Evolutionary conservation across 2,797 vertebrate genomes (phyloP), one percentile per base, ranked within the genome.

Genomic region (Eospalax fontanierii): DNA sequence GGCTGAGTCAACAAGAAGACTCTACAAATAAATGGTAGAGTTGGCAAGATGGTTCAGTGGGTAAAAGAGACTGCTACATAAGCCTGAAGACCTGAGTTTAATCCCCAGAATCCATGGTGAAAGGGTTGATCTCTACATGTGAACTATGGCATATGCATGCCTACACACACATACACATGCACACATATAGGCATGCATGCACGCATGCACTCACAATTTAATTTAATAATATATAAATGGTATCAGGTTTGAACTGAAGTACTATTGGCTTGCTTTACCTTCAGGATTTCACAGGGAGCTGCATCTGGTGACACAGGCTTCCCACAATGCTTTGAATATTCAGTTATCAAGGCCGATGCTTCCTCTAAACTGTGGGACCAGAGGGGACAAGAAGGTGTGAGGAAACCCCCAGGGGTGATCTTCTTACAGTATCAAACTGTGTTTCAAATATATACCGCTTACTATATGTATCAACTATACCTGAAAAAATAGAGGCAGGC

Each of bases 321-420:
- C 19, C 98, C 98, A 95, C 93, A 95, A 81, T 96, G 98, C 87
- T 98, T 98, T 87, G 98, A 96, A 96, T 98, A 99, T 35, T 99
- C 99, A 6, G 57, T 90, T 89, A 99, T 96, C n/a, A 99, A 97
- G 21, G 98, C 97, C 30, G 98, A 97, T 0, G 99, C 99, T 76
- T 99, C 99, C 2, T 99, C 98, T 38, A 98, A 96, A 96, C 99
- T 99, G 91, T 18, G 95, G 83, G 87, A 76, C 5, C 80, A 93
- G 94, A 87, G 33, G 93, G 83, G 80, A 80, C 71, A 46, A 82
- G n/a, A 22, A 10, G 15, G 57, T 1, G 5, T 85, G 89, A 93
- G 54, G 70, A 65, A 46, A 33, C 18, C 18, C n/a, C 33, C 0
- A 1, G 43, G 46, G 1, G 12, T 33, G 73, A n/a, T 0, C 21